Evolutionary conservation across 2,888 invertebrate species (phyloP), one percentile per base, ranked within the genome.

Genomic region (Noctua comes): DNA sequence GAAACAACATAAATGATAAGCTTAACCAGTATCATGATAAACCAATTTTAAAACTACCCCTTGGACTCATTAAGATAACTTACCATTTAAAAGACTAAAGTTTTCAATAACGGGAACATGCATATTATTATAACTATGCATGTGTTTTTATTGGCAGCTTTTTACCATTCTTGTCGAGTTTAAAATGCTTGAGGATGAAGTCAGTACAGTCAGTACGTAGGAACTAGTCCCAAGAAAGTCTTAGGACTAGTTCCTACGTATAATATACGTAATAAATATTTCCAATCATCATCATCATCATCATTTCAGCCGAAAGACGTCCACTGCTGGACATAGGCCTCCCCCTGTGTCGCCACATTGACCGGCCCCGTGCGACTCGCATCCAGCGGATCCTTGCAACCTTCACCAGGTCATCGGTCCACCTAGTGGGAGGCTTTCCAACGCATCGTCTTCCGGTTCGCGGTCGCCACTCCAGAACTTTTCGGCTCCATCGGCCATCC

Each of bases 211-310:
- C n/a, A n/a, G n/a, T n/a, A n/a, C n/a, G n/a, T n/a, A n/a, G n/a
- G n/a, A n/a, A n/a, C n/a, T n/a, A n/a, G n/a, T n/a, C n/a, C n/a
- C n/a, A n/a, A n/a, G n/a, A 76, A 77, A 88, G 86, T 83, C 85
- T 83, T 80, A 74, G 73, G 72, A 68, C 84, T 16, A 54, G 68
- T 80, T 80, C 31, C 83, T 93, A 92, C 91, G 88, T 89, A 91
- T 92, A 90, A 91, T 91, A 90, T 86, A 77, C 82, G 81, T 86
- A 87, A 92, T 93, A 93, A 93, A 92, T 86, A 92, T 92, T 91
- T 88, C 90, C 90, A 92, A 90, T 89, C 4, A 36, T 36, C 36
- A 36, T 36, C 36, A 36, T 36, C 36, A 36, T 36, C 36, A 36
- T 36, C 36, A 36, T 36, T 36, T 36, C 36, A 36, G 36, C 36